phyloP scores from a whole-genome alignment of 2,888 invertebrate species.

The Mimachlamys varia region DNA sequence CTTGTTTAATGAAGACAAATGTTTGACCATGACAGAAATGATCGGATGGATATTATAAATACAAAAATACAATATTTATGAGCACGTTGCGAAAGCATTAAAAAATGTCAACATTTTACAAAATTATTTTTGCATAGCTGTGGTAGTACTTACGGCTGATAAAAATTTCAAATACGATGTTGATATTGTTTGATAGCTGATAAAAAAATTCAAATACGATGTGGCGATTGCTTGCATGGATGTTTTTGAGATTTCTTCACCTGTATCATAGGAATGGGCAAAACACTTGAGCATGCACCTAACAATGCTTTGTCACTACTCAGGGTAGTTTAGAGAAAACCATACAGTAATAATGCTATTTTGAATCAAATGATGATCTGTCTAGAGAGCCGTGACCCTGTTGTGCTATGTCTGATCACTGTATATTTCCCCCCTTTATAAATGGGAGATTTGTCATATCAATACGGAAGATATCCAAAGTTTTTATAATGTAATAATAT shows the following conservation, averaged over 20 bases:
- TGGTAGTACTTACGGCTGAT: too few species aligned
- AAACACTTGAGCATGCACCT: not conserved
- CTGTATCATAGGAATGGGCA: not conserved
- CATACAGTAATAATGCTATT: not conserved
- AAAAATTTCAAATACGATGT: too few species aligned
- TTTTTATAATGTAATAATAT: conserved; percentile 19
- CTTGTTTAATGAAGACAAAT: not conserved
- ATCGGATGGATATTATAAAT: too few species aligned
- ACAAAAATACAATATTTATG: too few species aligned
- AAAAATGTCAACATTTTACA: too few species aligned
- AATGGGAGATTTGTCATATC: not conserved
- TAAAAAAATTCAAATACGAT: too few species aligned
- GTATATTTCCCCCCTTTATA: not conserved
- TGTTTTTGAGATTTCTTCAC: not conserved
- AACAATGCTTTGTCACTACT: conserved; percentile 27
- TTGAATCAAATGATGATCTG: conserved; percentile 7
- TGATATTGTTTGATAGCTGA: too few species aligned
- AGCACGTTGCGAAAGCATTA: too few species aligned
- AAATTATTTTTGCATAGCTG: too few species aligned
- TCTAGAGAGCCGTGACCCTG: not conserved
- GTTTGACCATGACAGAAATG: too few species aligned
- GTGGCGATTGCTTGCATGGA: too few species aligned
- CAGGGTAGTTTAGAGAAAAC: conserved; percentile 7
- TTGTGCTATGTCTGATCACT: not conserved
- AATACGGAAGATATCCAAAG: conserved; percentile 14